A percentile compares a stretch with the other conserved stretches of the same genome.
phyloP scores from a whole-genome alignment of 2,113 vertebrate species.

The Myotis yumanensis region DNA sequence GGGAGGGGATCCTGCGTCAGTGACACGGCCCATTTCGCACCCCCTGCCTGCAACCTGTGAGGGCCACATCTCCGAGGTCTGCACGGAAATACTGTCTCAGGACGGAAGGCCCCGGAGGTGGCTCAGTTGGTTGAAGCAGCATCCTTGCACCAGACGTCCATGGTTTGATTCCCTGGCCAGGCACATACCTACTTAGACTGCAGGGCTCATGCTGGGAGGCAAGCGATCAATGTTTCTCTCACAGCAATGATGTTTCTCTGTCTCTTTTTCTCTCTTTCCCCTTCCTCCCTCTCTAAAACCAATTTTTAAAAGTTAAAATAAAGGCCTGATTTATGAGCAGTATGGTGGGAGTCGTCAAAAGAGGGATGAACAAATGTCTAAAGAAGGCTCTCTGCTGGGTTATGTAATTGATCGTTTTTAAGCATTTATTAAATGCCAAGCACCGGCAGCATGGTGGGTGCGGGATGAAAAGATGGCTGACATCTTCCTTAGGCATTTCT shows the following conservation, averaged over 20 bases:
- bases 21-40: rapidly evolving
- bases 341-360: neutral
- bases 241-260: neutral
- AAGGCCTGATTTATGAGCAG: neutral
- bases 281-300: neutral
- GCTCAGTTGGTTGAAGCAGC: neutral
- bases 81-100: neutral
- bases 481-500: rapidly evolving
- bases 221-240: neutral
- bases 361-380: neutral
- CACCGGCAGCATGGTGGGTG: rapidly evolving
- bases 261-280: neutral
- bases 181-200: too few species aligned
- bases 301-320: neutral
- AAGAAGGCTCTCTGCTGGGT: neutral
- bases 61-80: rapidly evolving
- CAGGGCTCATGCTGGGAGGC: neutral
- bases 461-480: neutral
- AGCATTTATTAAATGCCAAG: neutral
- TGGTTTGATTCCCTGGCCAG: neutral
- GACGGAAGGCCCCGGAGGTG: neutral
- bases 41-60: rapidly evolving
- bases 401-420: rapidly evolving
- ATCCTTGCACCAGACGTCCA: too few species aligned
- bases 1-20: neutral